These are phyloP conservation scores for Thamnophis sirtalis DNA, from an alignment of 2,113 vertebrate species.

Conservation along the genomic window DNA sequence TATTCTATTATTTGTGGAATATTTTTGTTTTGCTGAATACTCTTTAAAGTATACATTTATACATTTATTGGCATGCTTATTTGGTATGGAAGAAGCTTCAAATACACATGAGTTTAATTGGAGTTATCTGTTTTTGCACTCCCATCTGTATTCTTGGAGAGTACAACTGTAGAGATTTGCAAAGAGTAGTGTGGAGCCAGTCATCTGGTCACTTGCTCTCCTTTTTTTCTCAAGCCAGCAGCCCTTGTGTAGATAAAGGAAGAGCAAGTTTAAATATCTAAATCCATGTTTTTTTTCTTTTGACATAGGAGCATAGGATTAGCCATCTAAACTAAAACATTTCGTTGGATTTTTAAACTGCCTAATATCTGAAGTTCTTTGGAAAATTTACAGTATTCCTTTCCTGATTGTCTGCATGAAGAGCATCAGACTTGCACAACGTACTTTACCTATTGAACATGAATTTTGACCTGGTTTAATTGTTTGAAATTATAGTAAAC, in stretches of 20 bases:
- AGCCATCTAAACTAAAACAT: neutral
- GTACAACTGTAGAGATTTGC: neutral
- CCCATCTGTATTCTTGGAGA: neutral
- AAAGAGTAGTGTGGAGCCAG: neutral
- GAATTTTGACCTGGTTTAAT: neutral
- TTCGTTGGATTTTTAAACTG: neutral
- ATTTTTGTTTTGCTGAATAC: neutral
- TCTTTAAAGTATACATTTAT: neutral
- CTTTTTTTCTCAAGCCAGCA: neutral
- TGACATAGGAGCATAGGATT: neutral
- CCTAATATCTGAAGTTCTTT: neutral
- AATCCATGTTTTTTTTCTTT: neutral
- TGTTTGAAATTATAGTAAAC: neutral
- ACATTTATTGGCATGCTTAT: neutral
- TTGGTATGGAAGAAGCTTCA: neutral
- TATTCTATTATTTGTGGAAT: neutral
- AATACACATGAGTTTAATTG: neutral
- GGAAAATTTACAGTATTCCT: neutral
- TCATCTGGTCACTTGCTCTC: neutral
- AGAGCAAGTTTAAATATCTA: neutral
- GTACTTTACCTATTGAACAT: neutral
- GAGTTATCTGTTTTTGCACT: neutral
- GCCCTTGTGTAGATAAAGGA: neutral
- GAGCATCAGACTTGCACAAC: neutral
- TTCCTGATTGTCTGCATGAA: neutral